Evolutionary conservation across 2,797 vertebrate species (phyloP).

Genomic region (Protosalanx chinensis): DNA sequence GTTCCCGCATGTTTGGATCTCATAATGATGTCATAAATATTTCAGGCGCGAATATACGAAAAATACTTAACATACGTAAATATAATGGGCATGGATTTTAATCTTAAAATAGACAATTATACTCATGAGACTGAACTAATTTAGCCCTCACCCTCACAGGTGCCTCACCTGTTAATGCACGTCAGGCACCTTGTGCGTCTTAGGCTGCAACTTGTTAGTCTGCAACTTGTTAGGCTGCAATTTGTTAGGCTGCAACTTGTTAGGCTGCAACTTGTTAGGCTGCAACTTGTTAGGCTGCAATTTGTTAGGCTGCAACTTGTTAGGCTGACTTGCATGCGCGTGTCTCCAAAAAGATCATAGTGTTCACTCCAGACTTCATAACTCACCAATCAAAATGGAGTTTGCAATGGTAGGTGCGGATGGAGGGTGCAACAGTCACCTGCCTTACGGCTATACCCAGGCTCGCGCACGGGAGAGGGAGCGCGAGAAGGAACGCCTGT

Average conservation of each 20-base stretch:
- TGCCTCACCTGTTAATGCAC: constrained; percentile 54
- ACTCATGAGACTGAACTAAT: constrained; percentile 28
- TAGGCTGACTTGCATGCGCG: constrained; percentile 41
- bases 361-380: constrained; percentile 25
- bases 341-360: constrained; percentile 34
- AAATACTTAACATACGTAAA: constrained; percentile 19
- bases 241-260: background rate
- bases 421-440: constrained; percentile 91
- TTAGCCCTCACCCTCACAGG: constrained; percentile 28
- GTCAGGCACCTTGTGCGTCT: constrained; percentile 33
- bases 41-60: constrained; percentile 32
- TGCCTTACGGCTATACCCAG: constrained; percentile 92
- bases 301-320: constrained; percentile 51
- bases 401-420: constrained; percentile 98
- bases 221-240: no score
- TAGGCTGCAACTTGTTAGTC: constrained; percentile 53
- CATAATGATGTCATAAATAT: constrained; percentile 63
- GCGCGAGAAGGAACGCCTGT: constrained; percentile 81
- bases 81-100: constrained; percentile 46
- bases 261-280: background rate
- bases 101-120: constrained; percentile 45
- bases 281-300: no score
- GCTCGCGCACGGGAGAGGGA: constrained; percentile 85
- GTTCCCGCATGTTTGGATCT: constrained; percentile 30
- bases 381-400: constrained; percentile 82